A percentile compares a stretch with the other conserved stretches of the same genome.
Evolutionary conservation across 2,797 vertebrate species (phyloP).

Genomic region (Darevskia nairensis): DNA sequence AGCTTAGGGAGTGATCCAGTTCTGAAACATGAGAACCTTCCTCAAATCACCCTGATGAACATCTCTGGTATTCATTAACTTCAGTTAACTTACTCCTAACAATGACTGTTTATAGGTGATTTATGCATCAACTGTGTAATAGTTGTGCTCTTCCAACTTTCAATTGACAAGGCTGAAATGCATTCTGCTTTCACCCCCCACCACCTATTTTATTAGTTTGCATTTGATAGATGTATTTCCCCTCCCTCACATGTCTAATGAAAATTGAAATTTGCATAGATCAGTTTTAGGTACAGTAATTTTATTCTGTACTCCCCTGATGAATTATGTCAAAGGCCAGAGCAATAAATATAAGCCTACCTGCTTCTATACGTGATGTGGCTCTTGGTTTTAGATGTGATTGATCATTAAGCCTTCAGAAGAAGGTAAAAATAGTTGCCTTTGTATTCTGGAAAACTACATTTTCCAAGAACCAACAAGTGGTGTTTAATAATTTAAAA

Average conservation of each 20-base stretch:
- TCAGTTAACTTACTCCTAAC: background rate
- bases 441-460: constrained; percentile 29
- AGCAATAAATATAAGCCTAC: constrained; percentile 25
- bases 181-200: constrained; percentile 4
- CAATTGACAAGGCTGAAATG: constrained; percentile 27
- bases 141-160: background rate
- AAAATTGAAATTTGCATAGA: constrained; percentile 56
- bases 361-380: constrained; percentile 10
- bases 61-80: background rate
- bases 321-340: constrained; percentile 34
- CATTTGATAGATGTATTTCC: constrained; percentile 10
- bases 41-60: too few species aligned
- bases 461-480: constrained; percentile 37
- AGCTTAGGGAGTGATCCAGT: too few species aligned
- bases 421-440: constrained; percentile 8
- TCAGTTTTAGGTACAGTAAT: constrained; percentile 29
- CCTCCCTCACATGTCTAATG: constrained; percentile 1
- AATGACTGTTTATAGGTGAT: background rate
- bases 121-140: background rate
- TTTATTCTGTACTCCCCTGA: constrained; percentile 35
- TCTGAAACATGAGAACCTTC: too few species aligned
- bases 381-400: constrained; percentile 19
- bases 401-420: constrained; percentile 39
- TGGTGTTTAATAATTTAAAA: background rate
- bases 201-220: background rate